phyloP scores from a whole-genome alignment of 2,888 invertebrate species.

The Cryptocephalus moraei region DNA sequence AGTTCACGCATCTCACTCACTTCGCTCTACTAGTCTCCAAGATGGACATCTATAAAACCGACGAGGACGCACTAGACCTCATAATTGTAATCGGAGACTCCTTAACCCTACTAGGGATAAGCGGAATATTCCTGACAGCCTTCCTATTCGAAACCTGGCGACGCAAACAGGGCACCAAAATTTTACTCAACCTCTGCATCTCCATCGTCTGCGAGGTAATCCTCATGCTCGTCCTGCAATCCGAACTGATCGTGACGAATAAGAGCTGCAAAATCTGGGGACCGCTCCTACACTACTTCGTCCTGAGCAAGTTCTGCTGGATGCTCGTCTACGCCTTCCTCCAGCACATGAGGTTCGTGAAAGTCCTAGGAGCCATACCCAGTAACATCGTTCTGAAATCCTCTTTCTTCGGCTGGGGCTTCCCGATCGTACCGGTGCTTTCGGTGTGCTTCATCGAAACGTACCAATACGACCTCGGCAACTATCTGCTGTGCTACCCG shows the following conservation, averaged over 20 bases:
- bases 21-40: conserved; percentile 44
- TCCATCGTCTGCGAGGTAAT: conserved; percentile 41
- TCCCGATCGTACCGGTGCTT: conserved; percentile 42
- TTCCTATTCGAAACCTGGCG: conserved; percentile 49
- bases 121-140: conserved; percentile 44
- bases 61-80: conserved; percentile 39
- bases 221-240: conserved; percentile 26
- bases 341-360: conserved; percentile 56
- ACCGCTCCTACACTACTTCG: conserved; percentile 52
- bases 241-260: conserved; percentile 4
- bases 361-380: conserved; percentile 49
- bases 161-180: conserved; percentile 49
- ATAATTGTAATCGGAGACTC: conserved; percentile 44
- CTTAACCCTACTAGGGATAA: conserved; percentile 43
- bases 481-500: conserved; percentile 46
- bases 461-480: conserved; percentile 38
- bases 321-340: conserved; percentile 60
- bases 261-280: conserved; percentile 46
- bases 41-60: conserved; percentile 19
- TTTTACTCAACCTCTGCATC: conserved; percentile 47
- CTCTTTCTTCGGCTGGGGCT: conserved; percentile 53
- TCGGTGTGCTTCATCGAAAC: conserved; percentile 30
- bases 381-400: conserved; percentile 53
- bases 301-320: conserved; percentile 59
- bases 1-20: conserved; percentile 48